These are phyloP conservation scores for Drosophila equinoxialis DNA, from an alignment of 1,140 invertebrate species.

Conservation along the genomic window DNA sequence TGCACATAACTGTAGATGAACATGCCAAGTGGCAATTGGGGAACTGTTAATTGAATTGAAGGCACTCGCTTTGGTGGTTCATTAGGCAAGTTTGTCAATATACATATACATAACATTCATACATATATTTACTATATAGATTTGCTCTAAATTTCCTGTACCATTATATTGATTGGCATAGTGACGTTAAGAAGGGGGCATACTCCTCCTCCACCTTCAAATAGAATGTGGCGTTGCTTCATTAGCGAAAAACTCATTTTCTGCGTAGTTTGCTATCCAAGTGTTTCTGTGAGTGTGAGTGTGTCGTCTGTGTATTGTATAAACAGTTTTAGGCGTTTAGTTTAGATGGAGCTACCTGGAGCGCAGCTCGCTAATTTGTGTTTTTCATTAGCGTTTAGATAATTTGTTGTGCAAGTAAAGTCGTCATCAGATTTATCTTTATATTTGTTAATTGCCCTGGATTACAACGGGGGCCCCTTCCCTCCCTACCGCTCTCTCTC, in stretches of 20 bases:
- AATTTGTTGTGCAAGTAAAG: slow-evolving; percentile 47
- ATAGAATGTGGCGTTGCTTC: background rate
- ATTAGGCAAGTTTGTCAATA: slow-evolving; percentile 44
- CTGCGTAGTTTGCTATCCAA: slow-evolving; percentile 15
- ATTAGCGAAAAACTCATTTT: slow-evolving; percentile 28
- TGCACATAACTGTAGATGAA: slow-evolving; percentile 69
- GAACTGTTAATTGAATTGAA: slow-evolving; percentile 67
- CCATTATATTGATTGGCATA: background rate
- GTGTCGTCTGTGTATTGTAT: no score
- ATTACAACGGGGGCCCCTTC: slow-evolving; percentile 29
- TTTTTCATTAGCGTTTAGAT: slow-evolving; percentile 61
- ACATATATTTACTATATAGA: background rate
- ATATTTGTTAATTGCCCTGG: slow-evolving; percentile 49
- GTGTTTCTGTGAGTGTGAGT: background rate
- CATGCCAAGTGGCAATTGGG: slow-evolving; percentile 22
- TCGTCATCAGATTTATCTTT: slow-evolving; percentile 25
- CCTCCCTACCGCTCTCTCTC: no score
- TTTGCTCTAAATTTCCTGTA: slow-evolving; percentile 18
- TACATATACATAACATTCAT: background rate
- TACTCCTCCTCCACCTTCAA: background rate
- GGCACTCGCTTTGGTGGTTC: slow-evolving; percentile 47
- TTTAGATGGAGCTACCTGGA: slow-evolving; percentile 15
- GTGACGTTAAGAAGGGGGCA: background rate
- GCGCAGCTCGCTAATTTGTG: slow-evolving; percentile 34
- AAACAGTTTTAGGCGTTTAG: background rate